Evolutionary conservation across 2,797 vertebrate species (phyloP).

Genomic region (Tamandua tetradactyla): DNA sequence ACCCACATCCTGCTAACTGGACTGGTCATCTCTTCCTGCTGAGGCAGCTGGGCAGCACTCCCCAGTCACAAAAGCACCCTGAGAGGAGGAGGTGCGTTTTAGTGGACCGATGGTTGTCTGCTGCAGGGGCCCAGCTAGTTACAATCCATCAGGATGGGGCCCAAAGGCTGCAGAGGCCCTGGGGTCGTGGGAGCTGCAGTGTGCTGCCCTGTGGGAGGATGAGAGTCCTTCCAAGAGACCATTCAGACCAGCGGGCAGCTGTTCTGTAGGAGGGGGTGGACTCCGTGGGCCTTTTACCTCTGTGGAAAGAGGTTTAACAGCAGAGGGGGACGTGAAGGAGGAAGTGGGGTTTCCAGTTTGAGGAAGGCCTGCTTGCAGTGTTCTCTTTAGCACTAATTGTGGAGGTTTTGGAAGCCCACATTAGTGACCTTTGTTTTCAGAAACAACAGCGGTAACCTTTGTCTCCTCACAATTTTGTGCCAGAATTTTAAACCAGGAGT

Average conservation of each 20-base stretch:
- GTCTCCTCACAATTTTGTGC: neutral
- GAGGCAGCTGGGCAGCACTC: neutral
- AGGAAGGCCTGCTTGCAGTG: too few species aligned
- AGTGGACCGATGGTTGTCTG: neutral
- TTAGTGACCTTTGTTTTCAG: neutral
- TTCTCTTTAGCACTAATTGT: neutral
- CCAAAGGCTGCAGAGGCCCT: neutral
- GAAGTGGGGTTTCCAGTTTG: neutral
- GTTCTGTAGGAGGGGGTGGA: neutral
- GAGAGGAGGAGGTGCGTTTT: neutral
- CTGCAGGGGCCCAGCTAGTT: fast-evolving
- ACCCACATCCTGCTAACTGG: fast-evolving
- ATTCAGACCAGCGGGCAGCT: fast-evolving
- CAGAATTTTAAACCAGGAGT: neutral
- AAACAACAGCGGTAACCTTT: neutral
- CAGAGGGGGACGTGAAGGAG: neutral
- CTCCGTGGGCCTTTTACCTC: fast-evolving
- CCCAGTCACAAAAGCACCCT: too few species aligned
- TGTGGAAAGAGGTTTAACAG: fast-evolving
- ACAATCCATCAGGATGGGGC: fast-evolving
- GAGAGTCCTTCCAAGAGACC: neutral
- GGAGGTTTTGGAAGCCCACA: neutral
- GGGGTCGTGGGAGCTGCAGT: neutral
- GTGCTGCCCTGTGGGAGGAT: neutral
- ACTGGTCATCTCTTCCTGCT: neutral